A percentile compares a stretch with the other conserved stretches of the same genome.
Conservation (phyloP, 2,113 vertebrate species). For the Ploceus nigricollis region DNA sequence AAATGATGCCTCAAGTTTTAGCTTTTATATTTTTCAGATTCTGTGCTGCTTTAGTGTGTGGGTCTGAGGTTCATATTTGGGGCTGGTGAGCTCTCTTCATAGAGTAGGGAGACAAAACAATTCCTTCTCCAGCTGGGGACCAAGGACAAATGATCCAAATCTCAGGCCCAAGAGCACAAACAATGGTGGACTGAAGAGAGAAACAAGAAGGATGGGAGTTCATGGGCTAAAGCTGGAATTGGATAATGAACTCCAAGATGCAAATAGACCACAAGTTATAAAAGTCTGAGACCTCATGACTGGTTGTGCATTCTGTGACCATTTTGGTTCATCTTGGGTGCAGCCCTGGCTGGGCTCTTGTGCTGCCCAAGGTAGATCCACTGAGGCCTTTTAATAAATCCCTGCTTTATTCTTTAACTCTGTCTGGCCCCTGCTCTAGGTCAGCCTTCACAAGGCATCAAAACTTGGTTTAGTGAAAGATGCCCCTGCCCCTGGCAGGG, state of each 20-base stretch:
- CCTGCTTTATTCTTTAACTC: background rate
- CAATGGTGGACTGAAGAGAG: background rate
- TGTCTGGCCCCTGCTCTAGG: background rate
- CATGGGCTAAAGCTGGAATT: background rate
- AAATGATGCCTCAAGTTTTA: background rate
- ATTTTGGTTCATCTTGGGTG: background rate
- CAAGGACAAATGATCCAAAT: background rate
- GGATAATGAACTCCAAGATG: background rate
- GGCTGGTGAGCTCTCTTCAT: background rate
- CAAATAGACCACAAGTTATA: too few species aligned
- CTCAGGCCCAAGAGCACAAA: background rate
- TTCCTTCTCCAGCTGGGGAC: background rate
- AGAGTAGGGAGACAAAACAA: background rate
- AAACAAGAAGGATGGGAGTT: background rate
- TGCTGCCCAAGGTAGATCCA: background rate
- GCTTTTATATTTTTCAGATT: background rate
- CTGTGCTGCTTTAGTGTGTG: background rate
- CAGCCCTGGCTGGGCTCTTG: background rate
- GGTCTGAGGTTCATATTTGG: accelerated
- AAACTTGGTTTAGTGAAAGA: background rate
- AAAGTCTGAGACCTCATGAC: background rate
- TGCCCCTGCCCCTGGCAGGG: background rate
- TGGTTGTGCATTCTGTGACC: background rate
- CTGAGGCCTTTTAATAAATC: background rate
- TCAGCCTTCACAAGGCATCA: background rate